These are phyloP conservation scores for Meiosimyza platycephala DNA, from an alignment of 2,888 invertebrate genomes.

Conservation along the genomic window DNA sequence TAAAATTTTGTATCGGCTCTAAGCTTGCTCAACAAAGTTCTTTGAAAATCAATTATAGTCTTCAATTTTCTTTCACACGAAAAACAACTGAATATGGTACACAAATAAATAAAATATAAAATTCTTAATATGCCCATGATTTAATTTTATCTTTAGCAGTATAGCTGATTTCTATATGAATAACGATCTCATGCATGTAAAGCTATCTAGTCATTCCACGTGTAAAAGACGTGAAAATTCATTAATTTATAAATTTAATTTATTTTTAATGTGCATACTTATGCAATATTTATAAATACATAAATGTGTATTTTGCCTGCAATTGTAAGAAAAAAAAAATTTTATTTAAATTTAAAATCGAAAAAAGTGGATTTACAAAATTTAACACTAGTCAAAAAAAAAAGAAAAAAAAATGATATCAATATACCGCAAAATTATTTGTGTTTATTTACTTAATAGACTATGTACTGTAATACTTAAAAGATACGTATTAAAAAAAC, in stretches of 20 bases:
- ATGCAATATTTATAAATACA: not conserved
- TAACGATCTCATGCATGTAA: slow-evolving; percentile 39
- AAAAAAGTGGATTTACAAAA: no score
- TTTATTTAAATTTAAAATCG: no score
- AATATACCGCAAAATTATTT: no score
- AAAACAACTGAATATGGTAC: not conserved
- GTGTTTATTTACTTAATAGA: no score
- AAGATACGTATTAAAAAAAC: not conserved
- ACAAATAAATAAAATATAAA: no score
- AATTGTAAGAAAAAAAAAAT: not conserved
- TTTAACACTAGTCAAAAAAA: not conserved
- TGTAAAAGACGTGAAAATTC: no score
- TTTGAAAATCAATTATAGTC: not conserved
- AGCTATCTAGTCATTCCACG: slow-evolving; percentile 26
- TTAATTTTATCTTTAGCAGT: not conserved
- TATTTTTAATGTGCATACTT: slow-evolving; percentile 10
- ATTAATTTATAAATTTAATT: not conserved
- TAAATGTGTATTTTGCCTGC: not conserved
- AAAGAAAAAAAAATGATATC: not conserved
- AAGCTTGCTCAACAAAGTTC: no score
- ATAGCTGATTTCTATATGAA: slow-evolving; percentile 22
- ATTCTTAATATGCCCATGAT: not conserved
- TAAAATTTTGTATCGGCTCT: no score
- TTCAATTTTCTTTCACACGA: not conserved
- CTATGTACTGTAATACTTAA: no score